phyloP scores from a whole-genome alignment of 2,797 vertebrate species.

The Melanogrammus aeglefinus region DNA sequence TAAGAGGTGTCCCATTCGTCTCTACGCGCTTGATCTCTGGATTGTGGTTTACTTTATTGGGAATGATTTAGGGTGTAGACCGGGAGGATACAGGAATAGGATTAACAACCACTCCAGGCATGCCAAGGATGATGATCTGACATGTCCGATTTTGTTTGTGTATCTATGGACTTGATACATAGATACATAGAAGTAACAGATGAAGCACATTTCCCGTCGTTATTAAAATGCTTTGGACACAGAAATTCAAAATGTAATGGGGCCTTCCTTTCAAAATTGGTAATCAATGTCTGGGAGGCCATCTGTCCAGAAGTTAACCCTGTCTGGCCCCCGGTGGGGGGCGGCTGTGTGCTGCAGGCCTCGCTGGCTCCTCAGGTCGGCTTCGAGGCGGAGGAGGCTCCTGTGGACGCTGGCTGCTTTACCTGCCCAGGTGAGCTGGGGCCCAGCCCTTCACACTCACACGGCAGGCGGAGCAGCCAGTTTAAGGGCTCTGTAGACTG shows the following conservation, averaged over 20 bases:
- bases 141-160: background rate
- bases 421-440: constrained; percentile 84
- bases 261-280: background rate
- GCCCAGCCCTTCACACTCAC: background rate
- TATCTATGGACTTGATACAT: background rate
- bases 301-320: background rate
- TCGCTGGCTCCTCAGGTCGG: constrained; percentile 73
- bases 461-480: background rate
- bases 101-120: background rate
- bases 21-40: no score
- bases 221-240: background rate
- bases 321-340: background rate
- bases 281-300: background rate
- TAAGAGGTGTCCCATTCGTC: background rate
- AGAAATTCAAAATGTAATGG: background rate
- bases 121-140: background rate
- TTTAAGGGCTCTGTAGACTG: background rate
- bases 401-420: constrained; percentile 90
- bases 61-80: no score
- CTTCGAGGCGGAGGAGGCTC: constrained; percentile 82
- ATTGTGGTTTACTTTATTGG: no score
- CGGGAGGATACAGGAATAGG: background rate
- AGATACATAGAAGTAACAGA: background rate
- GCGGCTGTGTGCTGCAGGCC: constrained; percentile 65
- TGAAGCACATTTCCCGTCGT: background rate